phyloP scores from a whole-genome alignment of 2,888 invertebrate genomes.

The Metallyticus violacea region DNA sequence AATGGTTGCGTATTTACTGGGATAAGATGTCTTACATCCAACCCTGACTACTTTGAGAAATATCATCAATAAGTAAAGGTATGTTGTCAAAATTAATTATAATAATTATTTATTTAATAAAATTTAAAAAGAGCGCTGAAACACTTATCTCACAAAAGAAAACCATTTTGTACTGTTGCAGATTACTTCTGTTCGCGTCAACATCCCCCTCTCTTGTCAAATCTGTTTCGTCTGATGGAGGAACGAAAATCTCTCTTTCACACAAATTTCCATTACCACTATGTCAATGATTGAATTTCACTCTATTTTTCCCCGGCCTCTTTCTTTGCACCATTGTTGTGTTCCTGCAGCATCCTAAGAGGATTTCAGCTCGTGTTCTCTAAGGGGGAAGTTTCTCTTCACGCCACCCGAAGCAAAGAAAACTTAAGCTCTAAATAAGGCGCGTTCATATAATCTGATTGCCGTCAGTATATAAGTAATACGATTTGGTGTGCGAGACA shows the following conservation, averaged over 20 bases:
- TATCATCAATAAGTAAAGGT: too few relatives aligned
- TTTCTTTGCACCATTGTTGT: background rate
- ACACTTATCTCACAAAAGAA: too few relatives aligned
- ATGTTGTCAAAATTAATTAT: too few relatives aligned
- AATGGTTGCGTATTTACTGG: too few relatives aligned
- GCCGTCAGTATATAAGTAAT: background rate
- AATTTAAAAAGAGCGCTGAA: too few relatives aligned
- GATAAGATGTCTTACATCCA: too few relatives aligned
- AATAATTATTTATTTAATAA: too few relatives aligned
- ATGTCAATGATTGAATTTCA: background rate
- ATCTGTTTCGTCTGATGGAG: too few relatives aligned
- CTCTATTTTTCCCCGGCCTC: background rate
- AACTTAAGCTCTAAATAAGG: background rate
- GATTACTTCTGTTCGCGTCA: too few relatives aligned
- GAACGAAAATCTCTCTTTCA: background rate
- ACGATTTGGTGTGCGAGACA: background rate
- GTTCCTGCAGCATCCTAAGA: background rate
- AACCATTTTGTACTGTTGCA: too few relatives aligned
- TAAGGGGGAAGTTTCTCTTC: background rate
- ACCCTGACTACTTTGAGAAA: too few relatives aligned
- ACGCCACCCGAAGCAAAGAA: background rate
- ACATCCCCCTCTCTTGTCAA: too few relatives aligned
- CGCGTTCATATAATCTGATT: background rate
- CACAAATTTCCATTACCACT: background rate
- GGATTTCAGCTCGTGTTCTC: background rate